Conservation (phyloP, 2,113 vertebrate species). For the Limnothrissa miodon region DNA sequence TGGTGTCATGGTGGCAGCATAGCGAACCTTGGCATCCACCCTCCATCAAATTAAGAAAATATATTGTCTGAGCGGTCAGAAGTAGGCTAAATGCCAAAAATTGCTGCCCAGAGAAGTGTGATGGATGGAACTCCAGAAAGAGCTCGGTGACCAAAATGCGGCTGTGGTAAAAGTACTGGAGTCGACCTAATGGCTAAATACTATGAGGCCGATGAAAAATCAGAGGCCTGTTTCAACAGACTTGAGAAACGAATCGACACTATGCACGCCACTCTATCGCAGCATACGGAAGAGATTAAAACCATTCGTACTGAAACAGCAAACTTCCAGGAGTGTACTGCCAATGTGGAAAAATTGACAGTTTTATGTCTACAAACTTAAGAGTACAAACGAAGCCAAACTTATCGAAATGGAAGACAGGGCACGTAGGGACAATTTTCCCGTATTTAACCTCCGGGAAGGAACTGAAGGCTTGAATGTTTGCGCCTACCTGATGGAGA, state of each 20-base stretch:
- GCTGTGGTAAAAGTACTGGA: not conserved
- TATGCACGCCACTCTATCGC: not conserved
- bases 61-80: not conserved
- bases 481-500: not conserved
- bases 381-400: not conserved
- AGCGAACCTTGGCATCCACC: not conserved
- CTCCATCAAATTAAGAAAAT: not conserved
- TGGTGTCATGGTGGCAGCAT: conserved; percentile 9
- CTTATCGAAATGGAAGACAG: conserved; percentile 1
- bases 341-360: conserved; percentile 6
- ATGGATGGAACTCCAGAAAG: conserved; percentile 15
- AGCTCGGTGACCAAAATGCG: conserved; percentile 19
- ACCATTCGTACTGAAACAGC: not conserved
- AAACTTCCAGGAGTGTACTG: not conserved
- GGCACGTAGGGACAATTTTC: conserved; percentile 9
- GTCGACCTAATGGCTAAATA: too few relatives aligned
- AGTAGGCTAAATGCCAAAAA: not conserved
- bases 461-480: not conserved
- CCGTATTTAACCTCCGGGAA: not conserved
- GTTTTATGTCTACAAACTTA: too few relatives aligned
- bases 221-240: conserved; percentile 13
- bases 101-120: conserved; percentile 14
- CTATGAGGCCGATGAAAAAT: not conserved
- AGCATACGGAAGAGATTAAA: conserved; percentile 9
- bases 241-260: not conserved